Base-by-base conservation (phyloP, 2,888 invertebrate genomes). In the Hydroisotoma schaefferi region DNA sequence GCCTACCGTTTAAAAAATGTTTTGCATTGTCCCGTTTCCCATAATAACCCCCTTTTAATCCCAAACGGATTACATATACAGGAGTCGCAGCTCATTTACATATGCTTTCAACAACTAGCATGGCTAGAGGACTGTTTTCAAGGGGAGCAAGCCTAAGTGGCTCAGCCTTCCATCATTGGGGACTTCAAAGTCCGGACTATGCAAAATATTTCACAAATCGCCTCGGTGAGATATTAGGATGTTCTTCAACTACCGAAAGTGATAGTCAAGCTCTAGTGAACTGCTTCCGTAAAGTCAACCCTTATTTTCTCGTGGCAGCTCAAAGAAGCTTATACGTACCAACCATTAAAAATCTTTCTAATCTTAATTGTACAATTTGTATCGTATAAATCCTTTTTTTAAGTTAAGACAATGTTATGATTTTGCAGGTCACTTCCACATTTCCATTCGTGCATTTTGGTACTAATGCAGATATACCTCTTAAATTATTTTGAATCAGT, bases 161-260 rank as follows among this genome's bases (percentile, higher is more conserved):
- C 1, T 52, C 57, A 2, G 67, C 65, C 3, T 56, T 56, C 29
- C 59, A 66, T 48, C 57, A 60, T 26, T 69, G 69, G 69, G 62
- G 63, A 1, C 22, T 66, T 23, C 28, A 65, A 18, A 51, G 60
- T 4, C 59, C 12, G 10, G 38, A 59, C 10, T 26, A 56, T n/a
- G 63, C 63, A 5, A 28, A 56, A 33, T 28, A 47, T 18, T 27
- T 63, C 37, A 59, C 63, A 2, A 22, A 43, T 8, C 51, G 18
- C 25, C 57, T 61, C 44, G 67, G 67, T 2, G 55, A 55, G 37
- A 38, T 60, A 10, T 29, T 57, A 4, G 46, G 57, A 10, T 69
- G 69, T 46, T 59, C 63, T 2, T n/a, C n/a, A n/a, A n/a, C n/a
- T n/a, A 46, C n/a, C 1, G 22, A 55, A 22, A 23, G 25, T 2